Evolutionary conservation across 2,797 vertebrate species (phyloP).

Genomic region (Diplodus sargus): DNA sequence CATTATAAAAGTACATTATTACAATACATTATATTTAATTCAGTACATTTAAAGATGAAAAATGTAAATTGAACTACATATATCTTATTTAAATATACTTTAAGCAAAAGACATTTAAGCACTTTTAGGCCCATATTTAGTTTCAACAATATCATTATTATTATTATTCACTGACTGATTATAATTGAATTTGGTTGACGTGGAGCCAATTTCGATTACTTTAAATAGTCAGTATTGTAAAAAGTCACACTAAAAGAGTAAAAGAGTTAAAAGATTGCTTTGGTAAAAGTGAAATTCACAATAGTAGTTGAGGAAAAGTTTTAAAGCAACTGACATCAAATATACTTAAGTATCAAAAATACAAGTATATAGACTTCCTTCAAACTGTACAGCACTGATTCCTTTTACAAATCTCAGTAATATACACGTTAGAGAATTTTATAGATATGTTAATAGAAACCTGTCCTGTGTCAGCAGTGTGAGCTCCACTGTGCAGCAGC

Average conservation of each 20-base stretch:
- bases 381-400: background rate
- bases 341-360: too few relatives aligned
- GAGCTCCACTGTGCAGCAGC: background rate
- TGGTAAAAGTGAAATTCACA: too few relatives aligned
- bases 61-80: too few relatives aligned
- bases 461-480: constrained; percentile 8
- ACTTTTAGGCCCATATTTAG: background rate
- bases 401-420: background rate
- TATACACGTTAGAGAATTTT: background rate
- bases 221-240: background rate
- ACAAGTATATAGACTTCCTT: too few relatives aligned
- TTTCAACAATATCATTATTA: background rate
- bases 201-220: background rate
- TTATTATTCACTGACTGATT: background rate
- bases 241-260: too few relatives aligned
- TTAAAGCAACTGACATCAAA: too few relatives aligned
- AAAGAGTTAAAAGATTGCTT: too few relatives aligned
- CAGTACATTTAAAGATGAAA: background rate
- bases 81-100: background rate
- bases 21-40: background rate
- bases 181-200: background rate
- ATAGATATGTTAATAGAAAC: constrained; percentile 2
- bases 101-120: background rate
- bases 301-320: too few relatives aligned
- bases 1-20: too few relatives aligned